Evolutionary conservation across 2,888 invertebrate species (phyloP), one percentile per base, ranked within the genome.

Genomic region (Drepana falcataria): DNA sequence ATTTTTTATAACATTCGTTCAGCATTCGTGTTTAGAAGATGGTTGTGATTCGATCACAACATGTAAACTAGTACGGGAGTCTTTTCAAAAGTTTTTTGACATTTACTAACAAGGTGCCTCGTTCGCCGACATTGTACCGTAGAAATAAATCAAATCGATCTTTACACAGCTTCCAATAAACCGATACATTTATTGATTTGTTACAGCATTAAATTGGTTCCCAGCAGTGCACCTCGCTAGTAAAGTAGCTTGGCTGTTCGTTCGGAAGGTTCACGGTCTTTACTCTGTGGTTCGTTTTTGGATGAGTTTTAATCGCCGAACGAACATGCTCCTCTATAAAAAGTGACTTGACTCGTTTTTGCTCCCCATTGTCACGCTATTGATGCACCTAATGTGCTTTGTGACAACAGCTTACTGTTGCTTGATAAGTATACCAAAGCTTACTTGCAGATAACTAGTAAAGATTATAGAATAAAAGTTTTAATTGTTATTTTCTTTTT

Each of bases 181-280:
- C 82, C 85, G 89, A 88, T 84, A 89, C 87, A 87, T 91, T 90
- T 91, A 91, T 90, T 90, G 88, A 91, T 91, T 90, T 91, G 90
- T 90, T 89, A 90, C 88, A 91, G 84, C 75, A 82, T 83, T 84
- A 89, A 90, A 89, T 90, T 87, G 88, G 88, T 89, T 91, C 89
- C 83, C 89, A 89, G 85, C 85, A 81, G 83, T 77, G 83, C 76
- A 79, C 75, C 83, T 75, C 74, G 77, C 74, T 71, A 75, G 78
- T 77, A 74, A 69, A 73, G 80, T 81, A 73, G 77, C 71, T 62
- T 67, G 65, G 9, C 37, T 44, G 7, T 9, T 55, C 64, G 63
- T 59, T 51, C 60, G 56, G 55, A 58, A 72, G 73, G 75, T 77
- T 79, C 77, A 81, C 79, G 83, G 77, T 80, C 80, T 73, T 81